Evolutionary conservation across 2,888 invertebrate species (phyloP).

Genomic region (Ennomos erosarius): DNA sequence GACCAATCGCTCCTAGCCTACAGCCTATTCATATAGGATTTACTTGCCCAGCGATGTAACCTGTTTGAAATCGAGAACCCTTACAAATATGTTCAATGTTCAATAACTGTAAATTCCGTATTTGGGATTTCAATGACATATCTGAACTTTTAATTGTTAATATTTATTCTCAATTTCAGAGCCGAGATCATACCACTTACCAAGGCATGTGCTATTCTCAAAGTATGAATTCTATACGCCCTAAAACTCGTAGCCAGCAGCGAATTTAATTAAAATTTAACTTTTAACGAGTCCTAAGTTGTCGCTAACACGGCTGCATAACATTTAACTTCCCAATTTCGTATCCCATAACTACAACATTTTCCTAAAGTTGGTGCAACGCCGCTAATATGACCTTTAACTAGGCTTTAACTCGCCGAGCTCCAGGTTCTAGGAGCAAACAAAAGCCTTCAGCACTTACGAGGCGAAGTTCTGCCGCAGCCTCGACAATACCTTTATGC

Average conservation of each 20-base stretch:
- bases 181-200: too few species aligned
- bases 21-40: constrained; percentile 26
- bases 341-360: constrained; percentile 13
- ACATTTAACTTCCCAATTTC: constrained; percentile 9
- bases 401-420: constrained; percentile 10
- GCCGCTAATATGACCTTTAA: constrained; percentile 33
- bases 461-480: constrained; percentile 33
- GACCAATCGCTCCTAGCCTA: too few species aligned
- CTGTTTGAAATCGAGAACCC: too few species aligned
- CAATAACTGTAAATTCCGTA: too few species aligned
- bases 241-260: constrained; percentile 1
- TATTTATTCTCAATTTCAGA: too few species aligned
- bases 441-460: constrained; percentile 37
- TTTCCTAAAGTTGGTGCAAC: constrained; percentile 28
- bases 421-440: constrained; percentile 25
- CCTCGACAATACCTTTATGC: constrained; percentile 33
- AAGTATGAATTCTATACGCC: too few species aligned
- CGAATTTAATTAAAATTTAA: constrained; percentile 6
- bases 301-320: constrained; percentile 4
- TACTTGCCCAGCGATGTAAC: constrained; percentile 25
- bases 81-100: too few species aligned
- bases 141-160: too few species aligned
- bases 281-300: constrained; percentile 10
- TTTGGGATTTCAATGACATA: too few species aligned
- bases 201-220: too few species aligned